phyloP scores from a whole-genome alignment of 1,140 invertebrate species.

The Alviniconcha marisindica region DNA sequence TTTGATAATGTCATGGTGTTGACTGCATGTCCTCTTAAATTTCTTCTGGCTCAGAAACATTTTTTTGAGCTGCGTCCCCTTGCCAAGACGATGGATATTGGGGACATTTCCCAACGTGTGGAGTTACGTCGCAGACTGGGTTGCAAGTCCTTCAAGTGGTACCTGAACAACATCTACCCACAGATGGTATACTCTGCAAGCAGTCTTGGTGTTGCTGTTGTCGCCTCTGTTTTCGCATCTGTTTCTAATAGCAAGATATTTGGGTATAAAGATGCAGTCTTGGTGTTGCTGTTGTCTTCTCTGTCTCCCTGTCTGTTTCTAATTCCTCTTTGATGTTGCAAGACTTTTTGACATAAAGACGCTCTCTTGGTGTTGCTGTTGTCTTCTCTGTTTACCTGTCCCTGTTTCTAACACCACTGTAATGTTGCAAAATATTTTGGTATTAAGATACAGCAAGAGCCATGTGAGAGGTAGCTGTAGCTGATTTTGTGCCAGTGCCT shows the following conservation, averaged over 20 bases:
- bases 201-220: constrained; percentile 95
- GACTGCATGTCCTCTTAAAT: too few species aligned
- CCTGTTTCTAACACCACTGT: too few species aligned
- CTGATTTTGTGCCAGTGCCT: too few species aligned
- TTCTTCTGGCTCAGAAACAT: constrained; percentile 86
- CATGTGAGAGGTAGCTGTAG: too few species aligned
- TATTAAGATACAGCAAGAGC: too few species aligned
- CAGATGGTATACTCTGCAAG: constrained; percentile 93
- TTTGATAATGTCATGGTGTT: too few species aligned
- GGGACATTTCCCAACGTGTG: constrained; percentile 89
- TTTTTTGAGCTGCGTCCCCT: constrained; percentile 85
- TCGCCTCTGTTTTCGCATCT: constrained; percentile 91
- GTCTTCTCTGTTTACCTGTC: too few species aligned
- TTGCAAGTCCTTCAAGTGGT: constrained; percentile 99
- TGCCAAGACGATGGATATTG: constrained; percentile 80
- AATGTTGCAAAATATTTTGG: too few species aligned
- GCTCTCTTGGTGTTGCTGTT: too few species aligned
- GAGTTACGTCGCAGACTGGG: constrained; percentile 85
- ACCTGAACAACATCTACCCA: constrained; percentile 96
- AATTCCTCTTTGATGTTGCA: too few species aligned
- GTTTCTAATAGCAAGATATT: constrained; percentile 51
- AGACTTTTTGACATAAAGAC: too few species aligned
- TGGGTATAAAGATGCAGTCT: constrained; percentile 66
- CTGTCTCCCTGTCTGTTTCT: constrained; percentile 82
- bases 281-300: constrained; percentile 70